phyloP scores from a whole-genome alignment of 2,888 invertebrate species.

The Brenthis hecate region DNA sequence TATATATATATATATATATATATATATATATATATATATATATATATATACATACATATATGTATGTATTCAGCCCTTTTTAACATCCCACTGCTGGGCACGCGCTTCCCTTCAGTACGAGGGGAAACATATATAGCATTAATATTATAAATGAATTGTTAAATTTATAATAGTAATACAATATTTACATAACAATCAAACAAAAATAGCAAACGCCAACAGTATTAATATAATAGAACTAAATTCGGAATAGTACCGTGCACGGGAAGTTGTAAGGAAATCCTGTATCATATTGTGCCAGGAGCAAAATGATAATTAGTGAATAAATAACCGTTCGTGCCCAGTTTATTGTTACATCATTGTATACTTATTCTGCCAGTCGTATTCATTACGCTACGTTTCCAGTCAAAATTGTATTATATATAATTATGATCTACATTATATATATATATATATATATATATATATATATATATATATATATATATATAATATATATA shows the following conservation, averaged over 20 bases:
- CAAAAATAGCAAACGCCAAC: neutral
- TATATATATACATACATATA: too few relatives aligned
- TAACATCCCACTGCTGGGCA: too few relatives aligned
- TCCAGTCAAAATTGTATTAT: neutral
- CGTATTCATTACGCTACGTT: conserved; percentile 48
- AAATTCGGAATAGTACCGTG: conserved; percentile 24
- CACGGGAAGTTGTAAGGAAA: conserved; percentile 56
- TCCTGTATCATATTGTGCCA: conserved; percentile 59
- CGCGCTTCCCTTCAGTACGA: too few relatives aligned
- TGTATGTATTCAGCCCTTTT: too few relatives aligned
- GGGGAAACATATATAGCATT: too few relatives aligned
- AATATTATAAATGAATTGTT: too few relatives aligned
- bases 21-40: too few relatives aligned
- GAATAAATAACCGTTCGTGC: conserved; percentile 56
- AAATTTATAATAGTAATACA: too few relatives aligned
- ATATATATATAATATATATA: neutral
- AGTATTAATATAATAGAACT: conserved; percentile 6
- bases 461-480: too few relatives aligned
- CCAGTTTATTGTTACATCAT: conserved; percentile 42
- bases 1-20: too few relatives aligned
- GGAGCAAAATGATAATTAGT: conserved; percentile 64
- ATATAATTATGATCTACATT: neutral
- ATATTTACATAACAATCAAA: too few relatives aligned
- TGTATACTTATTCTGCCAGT: conserved; percentile 35
- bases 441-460: neutral